These are phyloP conservation scores for Rotaria macrura DNA, from an alignment of 2,888 invertebrate species.

Conservation along the genomic window DNA sequence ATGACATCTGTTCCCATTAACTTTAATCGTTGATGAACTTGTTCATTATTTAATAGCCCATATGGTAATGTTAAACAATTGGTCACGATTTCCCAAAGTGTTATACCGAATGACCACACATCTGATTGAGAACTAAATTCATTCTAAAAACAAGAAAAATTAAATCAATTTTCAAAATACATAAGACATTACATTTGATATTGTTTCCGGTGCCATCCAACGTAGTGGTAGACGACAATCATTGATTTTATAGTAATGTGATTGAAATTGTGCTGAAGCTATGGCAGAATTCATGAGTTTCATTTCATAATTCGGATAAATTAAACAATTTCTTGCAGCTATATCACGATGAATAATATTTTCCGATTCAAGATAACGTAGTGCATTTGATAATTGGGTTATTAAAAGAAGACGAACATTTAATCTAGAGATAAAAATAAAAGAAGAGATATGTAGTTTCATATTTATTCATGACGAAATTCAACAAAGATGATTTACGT, in stretches of 20 bases:
- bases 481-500: slow-evolving; percentile 45
- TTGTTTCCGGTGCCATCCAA: slow-evolving; percentile 96
- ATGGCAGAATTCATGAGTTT: slow-evolving; percentile 94
- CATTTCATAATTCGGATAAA: slow-evolving; percentile 56
- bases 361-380: slow-evolving; percentile 86
- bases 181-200: slow-evolving; percentile 62
- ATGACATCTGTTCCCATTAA: background rate
- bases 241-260: slow-evolving; percentile 72
- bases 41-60: background rate
- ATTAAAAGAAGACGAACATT: slow-evolving; percentile 47
- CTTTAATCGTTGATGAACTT: background rate
- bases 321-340: slow-evolving; percentile 86
- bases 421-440: slow-evolving; percentile 2
- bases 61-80: slow-evolving; percentile 7
- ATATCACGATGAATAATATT: slow-evolving; percentile 93
- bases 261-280: slow-evolving; percentile 73
- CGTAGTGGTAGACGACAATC: slow-evolving; percentile 77
- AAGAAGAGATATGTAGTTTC: slow-evolving; percentile 40
- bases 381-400: slow-evolving; percentile 78
- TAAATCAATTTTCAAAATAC: background rate
- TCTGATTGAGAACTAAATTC: slow-evolving; percentile 17
- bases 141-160: background rate
- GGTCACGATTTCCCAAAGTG: slow-evolving; percentile 5
- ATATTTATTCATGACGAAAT: slow-evolving; percentile 44
- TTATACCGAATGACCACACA: slow-evolving; percentile 14